Evolutionary conservation across 1,140 invertebrate species (phyloP), one percentile per base, ranked within the genome.

Genomic region (Nasonia giraulti): DNA sequence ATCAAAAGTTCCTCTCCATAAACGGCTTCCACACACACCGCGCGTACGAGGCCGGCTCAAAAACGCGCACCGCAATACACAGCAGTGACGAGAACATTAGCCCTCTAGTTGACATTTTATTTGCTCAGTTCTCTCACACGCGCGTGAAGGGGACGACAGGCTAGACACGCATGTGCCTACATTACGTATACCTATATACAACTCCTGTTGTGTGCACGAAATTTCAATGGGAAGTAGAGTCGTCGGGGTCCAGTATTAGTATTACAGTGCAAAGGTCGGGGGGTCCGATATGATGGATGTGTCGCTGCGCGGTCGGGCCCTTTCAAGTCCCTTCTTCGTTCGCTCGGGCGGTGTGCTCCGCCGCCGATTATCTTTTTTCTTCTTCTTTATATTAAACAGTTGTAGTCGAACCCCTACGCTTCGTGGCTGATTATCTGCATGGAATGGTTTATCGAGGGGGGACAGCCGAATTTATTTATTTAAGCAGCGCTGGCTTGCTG

Each of bases 101-200:
- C 79, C 79, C 73, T 81, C 84, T 77, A 66, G 84, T 85, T 85
- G 79, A 84, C 83, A 84, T 79, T 84, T 84, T 84, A 80, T 84
- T 84, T 84, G 83, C 83, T 84, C 55, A 68, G 83, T 44, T 75
- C 83, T 74, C 83, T 80, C 40, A 20, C 33, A 76, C 17, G 47
- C 62, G 47, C 50, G 71, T 79, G 17, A 74, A 71, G 73, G 73
- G 73, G 73, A 74, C 27, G 73, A 79, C 17, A 12, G 6, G 78
- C 8, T 40, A 10, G 8, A 20, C 47, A 50, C 12, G 47, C 14
- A 50, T 4, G 47, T 50, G 14, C 40, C 40, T 40, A 37, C 33
- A 37, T 37, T 47, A 47, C 47, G 47, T 14, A 50, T 12, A 47
- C 44, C 47, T 20, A 55, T 62, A 27, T 79, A 66, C 77, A 79